Conservation (phyloP, 2,113 vertebrate species). For the Myiagra hebetior region DNA sequence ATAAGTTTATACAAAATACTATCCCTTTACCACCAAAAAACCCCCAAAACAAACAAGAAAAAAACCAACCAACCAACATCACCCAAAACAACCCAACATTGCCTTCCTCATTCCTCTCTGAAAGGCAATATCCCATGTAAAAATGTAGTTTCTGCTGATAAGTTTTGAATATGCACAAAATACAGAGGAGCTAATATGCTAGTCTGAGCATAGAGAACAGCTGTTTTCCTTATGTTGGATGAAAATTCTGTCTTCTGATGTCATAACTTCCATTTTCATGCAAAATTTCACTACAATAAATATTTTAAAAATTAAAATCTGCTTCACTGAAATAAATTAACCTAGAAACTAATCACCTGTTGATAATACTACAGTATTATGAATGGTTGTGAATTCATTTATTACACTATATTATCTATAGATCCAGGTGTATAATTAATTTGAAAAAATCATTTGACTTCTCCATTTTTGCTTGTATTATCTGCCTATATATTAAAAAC, state of each 20-base stretch:
- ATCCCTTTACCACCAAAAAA: not conserved
- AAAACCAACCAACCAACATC: accelerated
- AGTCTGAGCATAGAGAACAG: not conserved
- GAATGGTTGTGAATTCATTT: not conserved
- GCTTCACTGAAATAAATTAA: not conserved
- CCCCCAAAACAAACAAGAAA: not conserved
- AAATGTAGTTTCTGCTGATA: not conserved
- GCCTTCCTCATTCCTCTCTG: not conserved
- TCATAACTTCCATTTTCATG: not conserved
- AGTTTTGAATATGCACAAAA: not conserved
- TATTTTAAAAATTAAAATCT: not conserved
- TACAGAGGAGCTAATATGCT: not conserved
- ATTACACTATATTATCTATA: not conserved
- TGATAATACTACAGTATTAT: not conserved
- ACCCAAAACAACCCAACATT: not conserved
- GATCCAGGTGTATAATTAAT: not conserved
- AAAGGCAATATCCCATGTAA: not conserved
- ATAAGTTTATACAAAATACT: not conserved
- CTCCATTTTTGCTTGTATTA: not conserved
- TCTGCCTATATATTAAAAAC: not conserved
- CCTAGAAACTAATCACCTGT: not conserved
- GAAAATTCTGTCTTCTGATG: not conserved
- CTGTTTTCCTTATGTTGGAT: not conserved
- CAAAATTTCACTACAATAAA: not conserved
- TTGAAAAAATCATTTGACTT: not conserved